A percentile compares a stretch with the other conserved stretches of the same genome.
Evolutionary conservation across 2,797 vertebrate genomes (phyloP).

Genomic region (Ctenosaura bakeri): DNA sequence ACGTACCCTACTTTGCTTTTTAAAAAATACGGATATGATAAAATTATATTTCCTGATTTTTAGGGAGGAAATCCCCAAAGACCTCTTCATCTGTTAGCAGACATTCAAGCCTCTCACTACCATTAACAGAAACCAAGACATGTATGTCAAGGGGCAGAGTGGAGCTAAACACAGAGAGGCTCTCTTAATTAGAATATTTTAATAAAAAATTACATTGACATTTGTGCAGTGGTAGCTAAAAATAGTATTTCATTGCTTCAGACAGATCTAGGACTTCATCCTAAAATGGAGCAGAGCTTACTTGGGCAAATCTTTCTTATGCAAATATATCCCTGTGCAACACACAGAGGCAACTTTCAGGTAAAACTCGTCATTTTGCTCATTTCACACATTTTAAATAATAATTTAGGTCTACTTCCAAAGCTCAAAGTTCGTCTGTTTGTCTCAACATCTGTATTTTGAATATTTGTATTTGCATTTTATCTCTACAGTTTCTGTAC

Average conservation of each 20-base stretch:
- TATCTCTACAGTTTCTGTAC: not conserved
- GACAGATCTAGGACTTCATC: slow-evolving; percentile 33
- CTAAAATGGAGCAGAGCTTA: slow-evolving; percentile 2
- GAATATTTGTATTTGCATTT: not conserved
- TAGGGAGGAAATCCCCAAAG: not conserved
- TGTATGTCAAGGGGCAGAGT: slow-evolving; percentile 32
- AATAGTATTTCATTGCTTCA: slow-evolving; percentile 38
- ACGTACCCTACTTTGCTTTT: slow-evolving; percentile 8
- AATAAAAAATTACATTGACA: slow-evolving; percentile 49
- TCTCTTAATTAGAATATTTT: slow-evolving; percentile 48
- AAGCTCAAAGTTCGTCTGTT: not conserved
- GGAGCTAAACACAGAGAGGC: slow-evolving; percentile 31
- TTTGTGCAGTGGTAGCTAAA: slow-evolving; percentile 44
- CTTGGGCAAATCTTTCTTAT: slow-evolving; percentile 18
- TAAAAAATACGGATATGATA: not conserved
- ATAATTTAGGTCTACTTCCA: not conserved
- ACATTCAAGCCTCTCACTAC: not conserved
- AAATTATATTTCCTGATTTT: slow-evolving; percentile 10
- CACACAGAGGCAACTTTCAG: not conserved
- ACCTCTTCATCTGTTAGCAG: slow-evolving; percentile 13
- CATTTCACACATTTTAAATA: too few species aligned
- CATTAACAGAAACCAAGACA: slow-evolving; percentile 11
- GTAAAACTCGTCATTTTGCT: not conserved
- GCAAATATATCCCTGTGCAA: slow-evolving; percentile 6
- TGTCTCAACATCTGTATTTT: not conserved